Percentiles rank a stretch among this genome's conserved stretches.
These are phyloP conservation scores for Drosophila hamatofila DNA, from an alignment of 2,888 invertebrate genomes.

Conservation along the genomic window DNA sequence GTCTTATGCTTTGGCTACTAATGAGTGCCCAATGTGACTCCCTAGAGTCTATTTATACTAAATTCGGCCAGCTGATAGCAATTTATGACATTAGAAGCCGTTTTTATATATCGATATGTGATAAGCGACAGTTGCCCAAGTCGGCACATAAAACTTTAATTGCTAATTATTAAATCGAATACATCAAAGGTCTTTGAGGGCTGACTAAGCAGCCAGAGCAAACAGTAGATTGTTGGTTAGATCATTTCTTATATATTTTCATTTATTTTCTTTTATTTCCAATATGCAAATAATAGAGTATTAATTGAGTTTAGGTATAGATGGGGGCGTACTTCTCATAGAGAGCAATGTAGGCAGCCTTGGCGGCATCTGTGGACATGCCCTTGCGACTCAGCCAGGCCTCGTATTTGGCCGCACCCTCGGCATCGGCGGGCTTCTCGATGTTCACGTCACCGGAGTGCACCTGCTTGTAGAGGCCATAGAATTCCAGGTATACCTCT, in stretches of 20 bases:
- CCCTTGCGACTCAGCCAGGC: conserved; percentile 95
- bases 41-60: conserved; percentile 40
- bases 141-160: conserved; percentile 40
- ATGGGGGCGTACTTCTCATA: conserved; percentile 87
- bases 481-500: conserved; percentile 92
- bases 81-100: conserved; percentile 34
- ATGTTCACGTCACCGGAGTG: conserved; percentile 92
- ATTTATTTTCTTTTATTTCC: conserved; percentile 33
- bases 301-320: conserved; percentile 80
- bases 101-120: conserved; percentile 47
- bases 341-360: conserved; percentile 91
- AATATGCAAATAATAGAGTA: conserved; percentile 9
- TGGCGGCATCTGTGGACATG: conserved; percentile 90
- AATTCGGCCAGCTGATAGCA: conserved; percentile 31
- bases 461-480: conserved; percentile 94
- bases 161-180: conserved; percentile 21
- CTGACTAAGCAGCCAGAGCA: conserved; percentile 27
- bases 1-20: conserved; percentile 36
- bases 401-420: conserved; percentile 97
- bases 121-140: conserved; percentile 31
- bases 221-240: conserved; percentile 2
- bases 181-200: conserved; percentile 42
- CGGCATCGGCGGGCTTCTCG: conserved; percentile 93
- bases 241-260: conserved; percentile 7
- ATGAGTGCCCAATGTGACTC: conserved; percentile 40